Evolutionary conservation across 1,140 invertebrate species (phyloP).

Genomic region (Solenopsis fugax): DNA sequence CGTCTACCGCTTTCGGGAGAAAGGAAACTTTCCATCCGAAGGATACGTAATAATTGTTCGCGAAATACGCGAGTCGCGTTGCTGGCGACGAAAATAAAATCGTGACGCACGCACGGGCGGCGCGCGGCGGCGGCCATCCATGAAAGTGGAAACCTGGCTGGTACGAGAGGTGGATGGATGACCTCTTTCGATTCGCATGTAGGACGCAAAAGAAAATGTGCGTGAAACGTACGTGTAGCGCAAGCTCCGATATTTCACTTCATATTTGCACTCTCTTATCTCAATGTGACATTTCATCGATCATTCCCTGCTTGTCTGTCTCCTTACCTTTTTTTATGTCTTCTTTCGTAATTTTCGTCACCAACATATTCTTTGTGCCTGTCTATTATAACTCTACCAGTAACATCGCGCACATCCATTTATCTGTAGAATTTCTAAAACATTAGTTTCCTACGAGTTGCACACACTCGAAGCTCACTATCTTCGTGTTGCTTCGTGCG

Average conservation of each 20-base stretch:
- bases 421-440: conserved; percentile 30
- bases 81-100: conserved; percentile 56
- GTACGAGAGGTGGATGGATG: conserved; percentile 39
- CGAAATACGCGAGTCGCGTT: conserved; percentile 46
- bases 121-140: conserved; percentile 40
- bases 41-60: conserved; percentile 43
- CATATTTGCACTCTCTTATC: conserved; percentile 15
- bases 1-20: conserved; percentile 34
- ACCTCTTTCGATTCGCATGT: conserved; percentile 55
- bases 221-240: conserved; percentile 4
- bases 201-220: conserved; percentile 40
- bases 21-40: conserved; percentile 36
- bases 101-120: conserved; percentile 20
- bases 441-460: conserved; percentile 8
- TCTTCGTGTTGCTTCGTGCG: conserved; percentile 48
- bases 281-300: not conserved
- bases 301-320: not conserved
- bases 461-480: conserved; percentile 24
- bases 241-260: conserved; percentile 25
- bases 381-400: not conserved
- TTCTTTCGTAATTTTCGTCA: not conserved
- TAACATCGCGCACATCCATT: not conserved
- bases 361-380: not conserved
- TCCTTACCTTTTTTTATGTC: not conserved
- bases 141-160: conserved; percentile 57